Conservation (phyloP, 2,888 invertebrate genomes). For the Dascillus cervinus region DNA sequence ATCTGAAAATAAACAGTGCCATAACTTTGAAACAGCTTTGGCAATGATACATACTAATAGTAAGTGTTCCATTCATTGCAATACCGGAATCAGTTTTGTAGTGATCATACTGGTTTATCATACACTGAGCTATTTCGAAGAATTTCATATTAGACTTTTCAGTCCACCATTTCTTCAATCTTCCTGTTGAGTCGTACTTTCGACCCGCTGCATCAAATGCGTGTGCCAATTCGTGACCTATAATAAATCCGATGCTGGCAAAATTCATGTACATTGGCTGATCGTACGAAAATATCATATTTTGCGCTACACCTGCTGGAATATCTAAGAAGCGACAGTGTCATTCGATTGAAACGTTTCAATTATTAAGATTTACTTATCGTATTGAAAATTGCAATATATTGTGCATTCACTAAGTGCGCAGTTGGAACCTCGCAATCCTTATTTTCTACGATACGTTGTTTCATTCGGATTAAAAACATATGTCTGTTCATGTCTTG, state of each 20-base stretch:
- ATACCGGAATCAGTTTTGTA: neutral
- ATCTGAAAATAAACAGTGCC: conserved; percentile 2
- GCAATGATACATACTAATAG: conserved; percentile 1
- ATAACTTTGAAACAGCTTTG: neutral
- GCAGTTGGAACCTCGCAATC: too few species aligned
- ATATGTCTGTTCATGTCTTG: too few species aligned
- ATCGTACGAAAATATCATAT: conserved; percentile 2
- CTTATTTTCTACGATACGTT: too few species aligned
- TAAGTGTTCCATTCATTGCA: conserved; percentile 1
- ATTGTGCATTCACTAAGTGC: conserved; percentile 2
- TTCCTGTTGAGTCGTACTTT: conserved; percentile 1
- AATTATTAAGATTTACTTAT: too few species aligned
- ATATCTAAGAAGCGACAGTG: conserved; percentile 1
- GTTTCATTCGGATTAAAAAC: too few species aligned
- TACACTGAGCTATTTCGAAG: neutral
- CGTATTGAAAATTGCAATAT: conserved; percentile 4
- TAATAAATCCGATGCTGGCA: conserved; percentile 4
- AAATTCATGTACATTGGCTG: conserved; percentile 5
- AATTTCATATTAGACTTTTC: neutral
- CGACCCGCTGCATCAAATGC: conserved; percentile 2
- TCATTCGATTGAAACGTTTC: neutral
- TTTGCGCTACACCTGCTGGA: conserved; percentile 2
- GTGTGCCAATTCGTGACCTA: conserved; percentile 4
- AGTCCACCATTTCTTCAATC: conserved; percentile 1
- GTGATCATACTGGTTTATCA: conserved; percentile 4